These are phyloP conservation scores for Perognathus longimembris DNA, from an alignment of 2,113 vertebrate species.

Conservation along the genomic window DNA sequence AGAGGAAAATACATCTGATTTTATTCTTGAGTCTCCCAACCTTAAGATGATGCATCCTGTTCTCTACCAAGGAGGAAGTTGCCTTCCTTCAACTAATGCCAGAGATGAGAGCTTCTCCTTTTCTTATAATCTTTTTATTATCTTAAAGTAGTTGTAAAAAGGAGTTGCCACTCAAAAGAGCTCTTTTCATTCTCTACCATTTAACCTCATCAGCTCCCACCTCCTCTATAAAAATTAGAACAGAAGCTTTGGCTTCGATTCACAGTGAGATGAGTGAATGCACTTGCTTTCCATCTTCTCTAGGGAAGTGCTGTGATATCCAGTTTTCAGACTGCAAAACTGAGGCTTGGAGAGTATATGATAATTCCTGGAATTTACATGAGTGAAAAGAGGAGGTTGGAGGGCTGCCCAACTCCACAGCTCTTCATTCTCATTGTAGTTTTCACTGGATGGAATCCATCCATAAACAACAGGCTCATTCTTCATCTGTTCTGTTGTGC, in stretches of 20 bases:
- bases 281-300: neutral
- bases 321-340: slow-evolving; percentile 2
- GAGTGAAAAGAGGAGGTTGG: neutral
- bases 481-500: slow-evolving; percentile 12
- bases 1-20: neutral
- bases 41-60: neutral
- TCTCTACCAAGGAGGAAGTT: neutral
- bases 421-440: neutral
- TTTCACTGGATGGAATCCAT: neutral
- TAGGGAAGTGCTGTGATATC: neutral
- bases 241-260: neutral
- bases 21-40: neutral
- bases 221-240: neutral
- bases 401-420: neutral
- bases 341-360: neutral
- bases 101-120: neutral
- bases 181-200: neutral
- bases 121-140: neutral
- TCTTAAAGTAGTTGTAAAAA: no score
- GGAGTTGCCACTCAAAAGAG: neutral
- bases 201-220: neutral
- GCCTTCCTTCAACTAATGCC: neutral
- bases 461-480: neutral
- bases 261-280: neutral
- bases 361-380: neutral